Evolutionary conservation across 2,888 invertebrate genomes (phyloP), one percentile per base, ranked within the genome.

Genomic region (Dioctria rufipes): DNA sequence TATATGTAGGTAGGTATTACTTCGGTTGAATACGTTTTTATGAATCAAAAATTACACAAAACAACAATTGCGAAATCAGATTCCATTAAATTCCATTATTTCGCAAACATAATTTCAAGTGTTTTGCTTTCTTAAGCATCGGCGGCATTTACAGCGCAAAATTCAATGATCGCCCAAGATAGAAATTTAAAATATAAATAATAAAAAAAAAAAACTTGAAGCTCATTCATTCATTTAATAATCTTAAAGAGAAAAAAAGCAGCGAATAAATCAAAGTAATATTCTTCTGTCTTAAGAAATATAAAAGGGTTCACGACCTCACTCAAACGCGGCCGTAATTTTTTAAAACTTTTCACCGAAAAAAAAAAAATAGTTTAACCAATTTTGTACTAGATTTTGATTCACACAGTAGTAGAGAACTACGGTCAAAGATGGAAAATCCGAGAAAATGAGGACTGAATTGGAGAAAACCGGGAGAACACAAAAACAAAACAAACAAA

Each of bases 231-330:
- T 2, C 51, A 11, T 51, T 69, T 39, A 69, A 69, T 40, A 49
- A 9, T 37, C 49, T 9, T 54, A 8, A 25, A 11, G 6, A 9
- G 8, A 37, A 69, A 49, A 37, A 69, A 66, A 9, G 3, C 11
- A 11, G 25, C 25, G 25, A 2, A 25, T 25, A 25, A 25, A 25
- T 25, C 25, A 25, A n/a, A 25, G 25, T 25, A 25, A 25, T 25
- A 25, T 25, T 25, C 25, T 25, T 25, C 4, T 39, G 5, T 4
- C 37, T 25, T 25, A 43, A 61, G 43, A 46, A 63, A 63, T 46
- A 37, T 49, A 65, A 46, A 65, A 65, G 65, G 78, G 78, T 78
- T 78, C 65, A 78, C 78, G 78, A 78, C 78, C 65, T 78, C 63
- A 51, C 43, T 43, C 63, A 51, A 58, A 40, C 60, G 73, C 73